Base-by-base conservation (phyloP, 92 coral and sea anemone species). In the Chrysogorgia sp. region DNA sequence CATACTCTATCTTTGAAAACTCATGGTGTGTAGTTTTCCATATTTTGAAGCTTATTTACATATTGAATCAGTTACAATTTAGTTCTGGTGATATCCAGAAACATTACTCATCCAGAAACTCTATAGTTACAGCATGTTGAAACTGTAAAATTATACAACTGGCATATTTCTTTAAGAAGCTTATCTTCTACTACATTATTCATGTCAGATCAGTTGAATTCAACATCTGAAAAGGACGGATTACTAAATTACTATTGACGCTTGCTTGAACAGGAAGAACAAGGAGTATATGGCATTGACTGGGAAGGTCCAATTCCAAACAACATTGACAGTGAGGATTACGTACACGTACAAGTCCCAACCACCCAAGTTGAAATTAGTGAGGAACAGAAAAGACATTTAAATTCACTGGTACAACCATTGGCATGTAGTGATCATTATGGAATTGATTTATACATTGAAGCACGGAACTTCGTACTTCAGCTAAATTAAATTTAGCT, bases 271-370 rank as follows among this genome's bases (percentile, higher is more conserved):
- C 82, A 75, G 86, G 82, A 83, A 50, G 58, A 83, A 1, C 55
- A 74, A 53, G 49, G 65, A 63, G 37, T 61, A 50, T 83, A 43
- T 63, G 82, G 86, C 8, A 83, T 83, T 53, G 86, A 83, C 82
- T 75, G 86, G 82, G 82, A 83, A 74, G 82, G 86, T 33, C 86
- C 86, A 52, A 52, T 81, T 34, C 74, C 86, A 50, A 72, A 15
- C 48, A 58, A 29, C 30, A 40, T 28, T 29, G 74, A 58, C 25
- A 71, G 37, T 9, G 60, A 81, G 15, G 79, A 66, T 40, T 55
- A 65, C 29, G 40, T 19, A 19, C 71, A 52, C 30, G 84, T 80
- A 26, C 81, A 80, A 58, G 66, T 80, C 32, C 84, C 84, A 66
- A 68, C 32, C 67, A 33, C 64, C 35, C 20, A 80, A 53, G 30